Base-by-base conservation (phyloP, 2,797 vertebrate species). In the Orientallactaga sibirica region DNA sequence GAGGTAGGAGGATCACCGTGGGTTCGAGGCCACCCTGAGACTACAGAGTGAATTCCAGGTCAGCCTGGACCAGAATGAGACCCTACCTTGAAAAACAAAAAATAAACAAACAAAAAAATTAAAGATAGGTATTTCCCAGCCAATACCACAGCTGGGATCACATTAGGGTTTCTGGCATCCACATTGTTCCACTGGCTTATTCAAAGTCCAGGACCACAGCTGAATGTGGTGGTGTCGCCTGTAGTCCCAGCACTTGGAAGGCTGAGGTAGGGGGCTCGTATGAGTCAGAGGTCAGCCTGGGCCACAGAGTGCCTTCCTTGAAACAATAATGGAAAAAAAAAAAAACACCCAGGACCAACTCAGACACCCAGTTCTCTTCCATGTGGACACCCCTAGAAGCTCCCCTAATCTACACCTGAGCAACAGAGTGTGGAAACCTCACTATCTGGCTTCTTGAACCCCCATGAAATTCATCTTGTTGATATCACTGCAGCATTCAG, bases 351-450 rank as follows among this genome's bases (percentile, higher is more conserved):
- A 58, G 55, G 7, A 48, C 48, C 48, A 48, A 48, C 48, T 67
- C 19, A 61, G 83, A 67, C 0, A 15, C 14, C 20, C 18, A 74
- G 88, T 15, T 75, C 62, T 75, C 25, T 73, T 66, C 87, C 61
- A 20, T 0, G 1, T 3, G 14, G 70, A 43, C 15, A 73, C 64
- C 4, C 2, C 22, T 66, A 48, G 43, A 43, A 91, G 52, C 33
- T 24, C 18, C 68, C 48, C 25, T 0, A 19, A 61, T 27, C 55
- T 37, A 7, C 0, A 0, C 7, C 55, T 7, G 5, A 52, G 66
- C 7, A 9, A n/a, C 33, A n/a, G 10, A 52, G 16, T 7, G 27
- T 55, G 48, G 55, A 83, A 29, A 52, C 33, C 16, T 52, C 10
- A 41, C 2, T 33, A 8, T 84, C 66, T 74, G 67, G 67, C 55